Base-by-base conservation (phyloP, 2,113 vertebrate genomes). In the Isichthys henryi region DNA sequence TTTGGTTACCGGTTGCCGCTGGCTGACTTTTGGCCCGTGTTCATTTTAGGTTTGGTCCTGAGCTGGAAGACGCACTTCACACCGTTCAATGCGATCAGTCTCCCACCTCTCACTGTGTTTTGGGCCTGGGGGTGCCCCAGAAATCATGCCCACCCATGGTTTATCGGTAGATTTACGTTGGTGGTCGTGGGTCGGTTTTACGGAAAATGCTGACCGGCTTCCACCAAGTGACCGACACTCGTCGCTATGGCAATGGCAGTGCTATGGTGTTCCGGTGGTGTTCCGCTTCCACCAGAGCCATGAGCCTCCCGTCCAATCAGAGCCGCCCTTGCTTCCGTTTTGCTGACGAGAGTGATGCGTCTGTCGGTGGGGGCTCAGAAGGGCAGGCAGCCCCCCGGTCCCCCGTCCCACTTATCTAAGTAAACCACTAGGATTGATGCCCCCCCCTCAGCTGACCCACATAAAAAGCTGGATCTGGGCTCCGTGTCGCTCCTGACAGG, bases 381-480 rank as follows among this genome's bases (percentile, higher is more conserved):
- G 43, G 43, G 21, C 82, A 3, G 82, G 17, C 45, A 21, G 43
- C 43, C 39, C 82, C 45, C 45, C 8, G 19, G 35, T 15, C 80
- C 43, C 19, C 21, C 8, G 91, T 80, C 21, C 91, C 56, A 90
- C 92, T 93, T 93, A 91, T 94, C 92, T 94, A 95, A 95, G 93
- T 96, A 95, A 95, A 95, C 94, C 95, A 95, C 91, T 93, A 91
- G 94, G 96, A 96, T 96, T 94, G 95, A 96, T 96, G 94, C 27
- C 62, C 95, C 93, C 92, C 95, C 95, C 94, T 94, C 93, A 92
- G 94, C 94, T 96, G 96, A 96, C 95, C 96, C 96, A 96, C 94
- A 95, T 96, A 95, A 92, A 95, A 93, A 87, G 85, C 93, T 92
- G 92, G 95, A 92, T 95, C 93, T 94, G 94, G 95, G 94, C 94